Evolutionary conservation across 2,888 invertebrate genomes (phyloP).

Genomic region (Ophion costatus): DNA sequence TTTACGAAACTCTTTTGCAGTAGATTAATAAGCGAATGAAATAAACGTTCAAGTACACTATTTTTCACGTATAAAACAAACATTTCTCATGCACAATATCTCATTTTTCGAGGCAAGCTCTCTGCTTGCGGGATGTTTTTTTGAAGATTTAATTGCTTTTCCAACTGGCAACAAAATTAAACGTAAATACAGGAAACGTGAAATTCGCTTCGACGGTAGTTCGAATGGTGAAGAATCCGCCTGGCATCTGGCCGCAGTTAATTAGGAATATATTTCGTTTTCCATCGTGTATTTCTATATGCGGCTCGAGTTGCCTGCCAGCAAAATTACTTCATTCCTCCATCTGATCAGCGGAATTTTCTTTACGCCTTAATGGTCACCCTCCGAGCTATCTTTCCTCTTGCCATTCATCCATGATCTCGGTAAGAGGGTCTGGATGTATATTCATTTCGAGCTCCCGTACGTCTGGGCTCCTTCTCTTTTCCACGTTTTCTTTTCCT

Average conservation of each 20-base stretch:
- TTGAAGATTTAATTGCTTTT: background rate
- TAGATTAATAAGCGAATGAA: background rate
- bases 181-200: conserved; percentile 18
- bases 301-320: conserved; percentile 50
- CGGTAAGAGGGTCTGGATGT: conserved; percentile 11
- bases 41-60: background rate
- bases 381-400: conserved; percentile 45
- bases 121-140: background rate
- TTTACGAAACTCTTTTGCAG: background rate
- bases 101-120: background rate
- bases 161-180: background rate
- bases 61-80: background rate
- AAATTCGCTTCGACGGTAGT: conserved; percentile 4
- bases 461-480: conserved; percentile 14
- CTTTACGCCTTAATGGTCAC: conserved; percentile 60
- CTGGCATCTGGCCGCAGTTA: conserved; percentile 56
- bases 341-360: conserved; percentile 41
- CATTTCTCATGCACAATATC: background rate
- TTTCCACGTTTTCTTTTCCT: background rate
- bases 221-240: conserved; percentile 29
- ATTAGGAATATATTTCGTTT: conserved; percentile 66
- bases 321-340: conserved; percentile 59
- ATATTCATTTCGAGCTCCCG: conserved; percentile 33
- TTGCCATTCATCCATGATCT: conserved; percentile 43
- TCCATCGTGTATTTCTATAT: conserved; percentile 60